A percentile compares a stretch with the other conserved stretches of the same genome.
Evolutionary conservation across 2,797 vertebrate genomes (phyloP).

Genomic region (Acipenser ruthenus): DNA sequence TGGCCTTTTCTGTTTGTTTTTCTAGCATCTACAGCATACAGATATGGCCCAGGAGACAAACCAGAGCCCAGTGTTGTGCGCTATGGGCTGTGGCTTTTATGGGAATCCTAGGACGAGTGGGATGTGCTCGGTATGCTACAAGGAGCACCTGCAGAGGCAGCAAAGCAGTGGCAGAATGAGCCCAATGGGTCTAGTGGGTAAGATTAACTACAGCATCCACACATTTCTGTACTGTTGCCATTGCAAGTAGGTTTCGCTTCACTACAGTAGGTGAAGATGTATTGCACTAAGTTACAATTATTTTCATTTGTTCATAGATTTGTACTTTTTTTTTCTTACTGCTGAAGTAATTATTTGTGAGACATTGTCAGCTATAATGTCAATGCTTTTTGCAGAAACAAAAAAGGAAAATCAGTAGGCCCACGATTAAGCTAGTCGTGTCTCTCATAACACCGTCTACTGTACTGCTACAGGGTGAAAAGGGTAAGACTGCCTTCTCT

Average conservation of each 20-base stretch:
- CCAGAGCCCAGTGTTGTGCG: slow-evolving; percentile 90
- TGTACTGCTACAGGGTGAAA: too few relatives aligned
- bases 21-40: slow-evolving; percentile 50
- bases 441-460: too few relatives aligned
- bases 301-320: neutral
- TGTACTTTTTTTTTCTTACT: neutral
- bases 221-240: too few relatives aligned
- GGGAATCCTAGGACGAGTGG: slow-evolving; percentile 94
- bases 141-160: slow-evolving; percentile 93
- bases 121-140: slow-evolving; percentile 98
- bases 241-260: neutral
- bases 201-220: too few relatives aligned
- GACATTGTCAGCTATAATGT: neutral
- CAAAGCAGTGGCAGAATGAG: slow-evolving; percentile 91
- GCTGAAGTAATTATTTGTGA: neutral
- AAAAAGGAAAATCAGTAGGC: too few relatives aligned
- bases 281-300: too few relatives aligned
- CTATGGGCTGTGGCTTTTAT: slow-evolving; percentile 95
- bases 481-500: too few relatives aligned
- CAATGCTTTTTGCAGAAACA: too few relatives aligned
- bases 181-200: slow-evolving; percentile 84
- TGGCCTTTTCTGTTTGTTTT: neutral
- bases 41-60: slow-evolving; percentile 96
- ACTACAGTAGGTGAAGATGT: neutral
- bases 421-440: too few relatives aligned